Evolutionary conservation across 2,888 invertebrate species (phyloP).

Genomic region (Leptopterna dolabrata): DNA sequence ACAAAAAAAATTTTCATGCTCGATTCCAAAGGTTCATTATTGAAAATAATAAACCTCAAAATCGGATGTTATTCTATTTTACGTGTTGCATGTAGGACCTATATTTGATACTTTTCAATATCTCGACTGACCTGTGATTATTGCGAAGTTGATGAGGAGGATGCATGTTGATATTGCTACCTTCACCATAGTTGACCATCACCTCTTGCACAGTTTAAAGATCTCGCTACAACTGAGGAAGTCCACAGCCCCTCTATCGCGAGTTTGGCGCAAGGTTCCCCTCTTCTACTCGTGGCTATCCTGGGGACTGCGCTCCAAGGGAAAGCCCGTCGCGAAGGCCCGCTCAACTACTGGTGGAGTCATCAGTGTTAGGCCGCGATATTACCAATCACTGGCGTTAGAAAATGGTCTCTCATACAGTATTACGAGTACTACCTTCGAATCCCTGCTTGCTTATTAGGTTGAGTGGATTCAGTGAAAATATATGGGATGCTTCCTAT

Average conservation of each 20-base stretch:
- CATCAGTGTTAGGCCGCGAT: not conserved
- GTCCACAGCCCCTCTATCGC: not conserved
- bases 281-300: not conserved
- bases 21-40: too few relatives aligned
- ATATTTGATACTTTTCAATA: too few relatives aligned
- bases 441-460: too few relatives aligned
- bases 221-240: not conserved
- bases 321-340: not conserved
- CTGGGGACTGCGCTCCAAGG: not conserved
- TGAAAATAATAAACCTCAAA: too few relatives aligned
- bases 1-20: too few relatives aligned
- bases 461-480: too few relatives aligned
- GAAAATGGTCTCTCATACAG: too few relatives aligned
- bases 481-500: too few relatives aligned
- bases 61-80: too few relatives aligned
- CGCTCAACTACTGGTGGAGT: not conserved
- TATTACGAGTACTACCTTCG: too few relatives aligned
- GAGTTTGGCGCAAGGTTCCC: not conserved
- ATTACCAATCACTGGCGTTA: too few relatives aligned
- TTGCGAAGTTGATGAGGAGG: conserved; percentile 38
- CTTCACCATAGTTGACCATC: conserved; percentile 44
- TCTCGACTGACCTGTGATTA: conserved; percentile 10
- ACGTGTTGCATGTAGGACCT: too few relatives aligned
- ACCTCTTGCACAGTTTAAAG: conserved; percentile 36
- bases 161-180: conserved; percentile 18